Evolutionary conservation across 2,113 vertebrate genomes (phyloP).

Genomic region (Platysteira castanea): DNA sequence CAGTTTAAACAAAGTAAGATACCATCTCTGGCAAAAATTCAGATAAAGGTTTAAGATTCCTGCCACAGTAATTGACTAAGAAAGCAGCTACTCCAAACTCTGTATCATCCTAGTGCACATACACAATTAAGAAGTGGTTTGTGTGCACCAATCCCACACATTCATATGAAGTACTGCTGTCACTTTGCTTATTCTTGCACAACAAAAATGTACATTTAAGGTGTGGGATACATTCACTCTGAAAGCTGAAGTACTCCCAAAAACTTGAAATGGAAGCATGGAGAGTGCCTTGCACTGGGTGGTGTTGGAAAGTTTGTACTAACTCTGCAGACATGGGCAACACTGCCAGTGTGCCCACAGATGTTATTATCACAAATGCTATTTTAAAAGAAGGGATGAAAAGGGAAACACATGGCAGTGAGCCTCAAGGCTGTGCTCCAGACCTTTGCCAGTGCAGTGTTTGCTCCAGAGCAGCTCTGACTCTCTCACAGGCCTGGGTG

Average conservation of each 20-base stretch:
- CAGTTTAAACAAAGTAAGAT: background rate
- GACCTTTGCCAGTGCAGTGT: background rate
- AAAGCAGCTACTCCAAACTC: background rate
- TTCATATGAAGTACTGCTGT: background rate
- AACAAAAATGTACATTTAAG: background rate
- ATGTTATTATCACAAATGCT: background rate
- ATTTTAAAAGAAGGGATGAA: background rate
- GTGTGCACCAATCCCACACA: background rate
- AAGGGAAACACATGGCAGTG: background rate
- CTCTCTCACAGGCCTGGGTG: background rate
- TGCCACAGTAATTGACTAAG: background rate
- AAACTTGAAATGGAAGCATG: background rate
- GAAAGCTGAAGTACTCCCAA: background rate
- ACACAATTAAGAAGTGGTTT: background rate
- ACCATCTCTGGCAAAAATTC: background rate
- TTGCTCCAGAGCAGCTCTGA: background rate
- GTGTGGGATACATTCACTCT: background rate
- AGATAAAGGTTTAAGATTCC: background rate
- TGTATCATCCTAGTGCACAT: background rate
- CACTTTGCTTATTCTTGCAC: background rate
- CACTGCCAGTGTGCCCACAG: background rate
- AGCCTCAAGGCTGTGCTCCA: background rate
- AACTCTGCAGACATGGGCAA: fast-evolving
- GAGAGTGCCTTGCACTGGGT: background rate
- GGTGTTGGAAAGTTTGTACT: fast-evolving